phyloP scores from a whole-genome alignment of 2,888 invertebrate genomes.

The Empis livida region DNA sequence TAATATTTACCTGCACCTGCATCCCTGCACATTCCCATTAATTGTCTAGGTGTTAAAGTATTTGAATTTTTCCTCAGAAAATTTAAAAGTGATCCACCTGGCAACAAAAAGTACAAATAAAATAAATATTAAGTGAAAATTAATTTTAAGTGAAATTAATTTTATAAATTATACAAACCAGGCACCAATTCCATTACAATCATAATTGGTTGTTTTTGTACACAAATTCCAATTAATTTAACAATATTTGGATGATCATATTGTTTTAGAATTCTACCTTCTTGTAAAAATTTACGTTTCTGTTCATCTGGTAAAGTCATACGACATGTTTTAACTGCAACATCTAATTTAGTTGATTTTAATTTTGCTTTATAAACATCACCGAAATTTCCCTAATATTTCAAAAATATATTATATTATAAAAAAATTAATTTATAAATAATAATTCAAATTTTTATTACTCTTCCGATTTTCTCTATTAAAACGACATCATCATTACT shows the following conservation, averaged over 20 bases:
- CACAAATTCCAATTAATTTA: constrained; percentile 90
- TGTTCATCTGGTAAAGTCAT: constrained; percentile 88
- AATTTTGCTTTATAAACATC: constrained; percentile 89
- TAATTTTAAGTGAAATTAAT: not conserved
- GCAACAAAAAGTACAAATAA: not conserved
- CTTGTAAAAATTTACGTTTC: constrained; percentile 88
- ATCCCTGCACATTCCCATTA: constrained; percentile 85
- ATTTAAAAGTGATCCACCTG: constrained; percentile 81
- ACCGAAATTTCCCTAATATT: constrained; percentile 82
- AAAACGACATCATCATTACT: constrained; percentile 90
- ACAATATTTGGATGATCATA: constrained; percentile 97
- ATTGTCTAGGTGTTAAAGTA: constrained; percentile 48
- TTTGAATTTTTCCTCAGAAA: constrained; percentile 71
- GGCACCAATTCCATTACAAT: constrained; percentile 95
- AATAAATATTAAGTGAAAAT: not conserved
- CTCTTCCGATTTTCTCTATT: constrained; percentile 86
- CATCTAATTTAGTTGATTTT: constrained; percentile 69
- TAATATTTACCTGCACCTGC: constrained; percentile 64
- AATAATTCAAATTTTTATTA: constrained; percentile 28
- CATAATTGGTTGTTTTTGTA: constrained; percentile 97
- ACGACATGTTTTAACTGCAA: constrained; percentile 92
- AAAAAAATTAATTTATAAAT: not conserved
- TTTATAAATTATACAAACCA: constrained; percentile 34
- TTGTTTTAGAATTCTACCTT: constrained; percentile 89
- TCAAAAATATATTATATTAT: not conserved